Evolutionary conservation across 2,888 invertebrate species (phyloP).

Genomic region (Flabesymbios commensalis): DNA sequence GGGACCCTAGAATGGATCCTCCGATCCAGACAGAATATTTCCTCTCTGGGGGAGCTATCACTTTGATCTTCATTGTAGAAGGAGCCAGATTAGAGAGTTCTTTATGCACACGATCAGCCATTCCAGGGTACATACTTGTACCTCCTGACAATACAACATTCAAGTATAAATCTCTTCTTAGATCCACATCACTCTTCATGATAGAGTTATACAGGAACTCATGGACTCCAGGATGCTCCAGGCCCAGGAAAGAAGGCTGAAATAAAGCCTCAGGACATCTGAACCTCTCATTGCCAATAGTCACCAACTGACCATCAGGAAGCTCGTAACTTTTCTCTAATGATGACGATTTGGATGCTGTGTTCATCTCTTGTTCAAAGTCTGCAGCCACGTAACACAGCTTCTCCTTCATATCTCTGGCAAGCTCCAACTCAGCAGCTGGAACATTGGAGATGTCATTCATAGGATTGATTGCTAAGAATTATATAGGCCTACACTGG

Average conservation of each 20-base stretch:
- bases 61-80: conserved; percentile 92
- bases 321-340: conserved; percentile 43
- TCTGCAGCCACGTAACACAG: conserved; percentile 89
- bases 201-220: conserved; percentile 49
- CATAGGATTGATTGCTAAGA: too few relatives aligned
- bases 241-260: conserved; percentile 37
- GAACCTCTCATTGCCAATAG: conserved; percentile 48
- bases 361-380: conserved; percentile 91
- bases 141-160: conserved; percentile 68
- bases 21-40: conserved; percentile 71
- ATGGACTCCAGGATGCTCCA: conserved; percentile 42
- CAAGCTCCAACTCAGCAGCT: conserved; percentile 77
- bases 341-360: conserved; percentile 34
- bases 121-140: conserved; percentile 91
- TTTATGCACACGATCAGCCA: conserved; percentile 41
- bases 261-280: conserved; percentile 37
- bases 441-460: too few relatives aligned
- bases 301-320: conserved; percentile 45
- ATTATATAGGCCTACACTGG: too few relatives aligned
- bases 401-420: conserved; percentile 92
- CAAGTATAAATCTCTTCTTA: conserved; percentile 47
- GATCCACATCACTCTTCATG: conserved; percentile 53
- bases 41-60: conserved; percentile 88
- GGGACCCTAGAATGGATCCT: conserved; percentile 51
- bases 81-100: conserved; percentile 78